These are phyloP conservation scores for Apostichopus japonicus DNA, from an alignment of 35 echinoderm and acorn worm genomes.

Conservation along the genomic window DNA sequence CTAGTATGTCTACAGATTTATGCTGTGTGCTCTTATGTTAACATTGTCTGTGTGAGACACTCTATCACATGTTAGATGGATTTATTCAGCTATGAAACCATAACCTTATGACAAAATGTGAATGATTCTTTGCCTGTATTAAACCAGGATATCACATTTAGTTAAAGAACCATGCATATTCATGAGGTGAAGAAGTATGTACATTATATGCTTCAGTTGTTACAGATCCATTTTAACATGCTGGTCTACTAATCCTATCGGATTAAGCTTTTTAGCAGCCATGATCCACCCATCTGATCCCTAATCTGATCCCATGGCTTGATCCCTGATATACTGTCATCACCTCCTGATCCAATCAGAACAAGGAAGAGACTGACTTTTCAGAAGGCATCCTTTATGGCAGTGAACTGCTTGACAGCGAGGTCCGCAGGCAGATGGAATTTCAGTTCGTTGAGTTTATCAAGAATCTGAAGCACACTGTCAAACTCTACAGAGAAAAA, in stretches of 20 bases:
- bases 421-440: conserved; percentile 86
- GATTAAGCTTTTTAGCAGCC: no score
- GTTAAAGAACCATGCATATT: neutral
- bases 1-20: no score
- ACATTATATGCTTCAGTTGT: neutral
- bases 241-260: neutral
- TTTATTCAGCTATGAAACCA: no score
- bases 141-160: no score
- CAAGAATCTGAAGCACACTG: conserved; percentile 78
- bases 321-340: no score
- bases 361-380: neutral
- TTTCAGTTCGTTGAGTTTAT: conserved; percentile 88
- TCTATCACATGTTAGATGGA: no score
- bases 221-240: neutral
- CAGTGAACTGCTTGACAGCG: conserved; percentile 89
- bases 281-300: no score
- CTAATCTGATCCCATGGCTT: no score
- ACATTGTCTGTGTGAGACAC: no score
- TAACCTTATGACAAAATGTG: no score
- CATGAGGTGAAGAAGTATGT: neutral
- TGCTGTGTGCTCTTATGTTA: no score
- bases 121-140: no score
- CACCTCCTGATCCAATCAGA: neutral
- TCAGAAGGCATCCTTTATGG: conserved; percentile 97
- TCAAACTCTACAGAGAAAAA: conserved; percentile 77